A percentile compares a stretch with the other conserved stretches of the same genome.
phyloP scores from a whole-genome alignment of 2,888 invertebrate species.

The Galerucella pusilla region DNA sequence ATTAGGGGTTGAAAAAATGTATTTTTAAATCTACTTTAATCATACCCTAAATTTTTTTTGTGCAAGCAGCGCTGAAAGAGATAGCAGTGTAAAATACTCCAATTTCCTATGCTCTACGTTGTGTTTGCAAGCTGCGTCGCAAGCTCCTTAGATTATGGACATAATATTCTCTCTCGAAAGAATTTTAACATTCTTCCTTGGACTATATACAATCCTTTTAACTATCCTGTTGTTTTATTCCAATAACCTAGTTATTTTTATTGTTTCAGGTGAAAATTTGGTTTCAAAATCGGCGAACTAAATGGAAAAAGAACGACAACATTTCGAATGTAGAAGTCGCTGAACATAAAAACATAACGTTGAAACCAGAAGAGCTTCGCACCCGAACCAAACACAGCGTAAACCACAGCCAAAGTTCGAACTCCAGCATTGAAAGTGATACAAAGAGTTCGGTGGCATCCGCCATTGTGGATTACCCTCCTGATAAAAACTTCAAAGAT shows the following conservation, averaged over 20 bases:
- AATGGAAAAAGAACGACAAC: slow-evolving; percentile 94
- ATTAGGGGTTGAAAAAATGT: too few species aligned
- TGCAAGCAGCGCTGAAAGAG: too few species aligned
- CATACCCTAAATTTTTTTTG: too few species aligned
- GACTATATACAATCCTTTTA: background rate
- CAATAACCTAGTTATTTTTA: background rate
- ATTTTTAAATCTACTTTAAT: too few species aligned
- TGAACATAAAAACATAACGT: slow-evolving; percentile 75
- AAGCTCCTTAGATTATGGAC: too few species aligned
- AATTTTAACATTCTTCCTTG: slow-evolving; percentile 2
- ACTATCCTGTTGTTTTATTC: background rate
- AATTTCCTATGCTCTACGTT: too few species aligned
- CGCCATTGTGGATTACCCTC: slow-evolving; percentile 46
- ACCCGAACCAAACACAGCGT: slow-evolving; percentile 54
- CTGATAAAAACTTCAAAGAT: slow-evolving; percentile 60
- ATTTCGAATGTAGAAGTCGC: slow-evolving; percentile 89
- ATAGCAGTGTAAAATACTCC: too few species aligned
- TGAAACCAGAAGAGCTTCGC: slow-evolving; percentile 51
- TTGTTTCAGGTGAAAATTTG: slow-evolving; percentile 84
- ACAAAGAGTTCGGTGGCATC: slow-evolving; percentile 61
- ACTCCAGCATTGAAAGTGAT: slow-evolving; percentile 63
- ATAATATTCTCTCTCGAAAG: background rate
- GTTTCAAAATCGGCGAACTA: slow-evolving; percentile 88
- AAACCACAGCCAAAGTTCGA: slow-evolving; percentile 60
- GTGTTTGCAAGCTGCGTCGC: too few species aligned